These are phyloP conservation scores for Drosophila differens DNA, from an alignment of 2,888 invertebrate species.

Conservation along the genomic window DNA sequence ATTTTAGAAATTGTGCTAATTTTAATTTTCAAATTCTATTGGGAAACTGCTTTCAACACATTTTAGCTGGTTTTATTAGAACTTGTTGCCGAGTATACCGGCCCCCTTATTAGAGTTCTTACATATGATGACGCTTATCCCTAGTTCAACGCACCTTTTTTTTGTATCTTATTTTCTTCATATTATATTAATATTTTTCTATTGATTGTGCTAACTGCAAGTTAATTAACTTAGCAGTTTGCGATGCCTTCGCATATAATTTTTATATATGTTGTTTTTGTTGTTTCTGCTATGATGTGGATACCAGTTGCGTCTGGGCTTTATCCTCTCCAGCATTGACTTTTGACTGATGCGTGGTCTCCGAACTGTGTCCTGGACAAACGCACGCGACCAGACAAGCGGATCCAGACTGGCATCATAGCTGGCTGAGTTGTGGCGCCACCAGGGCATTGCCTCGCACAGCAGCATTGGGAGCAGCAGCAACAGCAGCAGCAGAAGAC, in stretches of 20 bases:
- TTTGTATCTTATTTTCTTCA: background rate
- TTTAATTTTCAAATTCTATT: background rate
- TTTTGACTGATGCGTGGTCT: constrained; percentile 57
- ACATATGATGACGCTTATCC: background rate
- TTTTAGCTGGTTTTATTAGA: constrained; percentile 1
- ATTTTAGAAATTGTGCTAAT: constrained; percentile 13
- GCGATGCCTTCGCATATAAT: constrained; percentile 42
- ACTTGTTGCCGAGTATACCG: background rate
- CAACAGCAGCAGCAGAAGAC: constrained; percentile 11
- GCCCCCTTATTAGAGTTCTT: background rate
- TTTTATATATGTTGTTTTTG: constrained; percentile 24
- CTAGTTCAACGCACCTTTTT: background rate
- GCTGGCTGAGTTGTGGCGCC: constrained; percentile 53
- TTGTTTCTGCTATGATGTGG: constrained; percentile 1
- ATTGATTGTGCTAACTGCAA: constrained; percentile 51
- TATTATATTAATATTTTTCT: constrained; percentile 14
- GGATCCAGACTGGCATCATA: constrained; percentile 83
- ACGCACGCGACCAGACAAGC: constrained; percentile 79
- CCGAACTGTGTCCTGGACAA: constrained; percentile 77
- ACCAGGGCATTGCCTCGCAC: constrained; percentile 63
- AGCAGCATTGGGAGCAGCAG: constrained; percentile 1
- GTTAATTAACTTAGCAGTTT: constrained; percentile 46
- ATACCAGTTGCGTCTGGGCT: constrained; percentile 6
- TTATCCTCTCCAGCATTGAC: background rate
- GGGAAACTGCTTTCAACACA: constrained; percentile 7